A percentile compares a stretch with the other conserved stretches of the same genome.
Evolutionary conservation across 2,888 invertebrate genomes (phyloP).

Genomic region (Eumacrocentrus americanus): DNA sequence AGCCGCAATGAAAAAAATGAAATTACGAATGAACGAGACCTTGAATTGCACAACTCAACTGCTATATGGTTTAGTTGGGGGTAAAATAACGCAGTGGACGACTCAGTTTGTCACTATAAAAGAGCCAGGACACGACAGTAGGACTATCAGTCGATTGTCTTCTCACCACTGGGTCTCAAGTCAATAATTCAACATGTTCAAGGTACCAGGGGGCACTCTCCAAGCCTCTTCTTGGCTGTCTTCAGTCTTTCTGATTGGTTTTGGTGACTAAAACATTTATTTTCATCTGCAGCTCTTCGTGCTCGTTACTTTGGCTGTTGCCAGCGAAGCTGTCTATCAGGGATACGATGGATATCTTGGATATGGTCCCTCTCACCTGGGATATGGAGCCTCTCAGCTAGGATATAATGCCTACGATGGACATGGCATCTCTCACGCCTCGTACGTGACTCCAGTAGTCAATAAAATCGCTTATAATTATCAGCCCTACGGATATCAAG

Average conservation of each 20-base stretch:
- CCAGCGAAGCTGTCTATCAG: conserved; percentile 41
- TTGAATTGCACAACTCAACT: conserved; percentile 52
- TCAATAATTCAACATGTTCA: conserved; percentile 29
- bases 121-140: conserved; percentile 26
- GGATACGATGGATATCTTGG: conserved; percentile 28
- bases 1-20: conserved; percentile 28
- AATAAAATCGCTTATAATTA: conserved; percentile 29
- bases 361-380: conserved; percentile 29
- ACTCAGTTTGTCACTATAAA: conserved; percentile 30
- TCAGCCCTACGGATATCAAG: conserved; percentile 30
- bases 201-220: no score
- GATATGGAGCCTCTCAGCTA: conserved; percentile 29
- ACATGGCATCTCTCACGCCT: conserved; percentile 30
- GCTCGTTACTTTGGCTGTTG: conserved; percentile 38
- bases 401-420: conserved; percentile 27
- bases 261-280: no score
- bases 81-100: conserved; percentile 16
- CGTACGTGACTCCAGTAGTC: conserved; percentile 27
- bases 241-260: no score
- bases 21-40: conserved; percentile 43
- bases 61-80: conserved; percentile 10
- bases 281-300: conserved; percentile 29
- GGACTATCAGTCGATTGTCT: conserved; percentile 23
- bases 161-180: not conserved
- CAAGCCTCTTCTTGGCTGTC: no score